Percentiles rank a stretch among this genome's conserved stretches.
Evolutionary conservation across 2,797 vertebrate genomes (phyloP).

Genomic region (Chiroxiphia lanceolata): DNA sequence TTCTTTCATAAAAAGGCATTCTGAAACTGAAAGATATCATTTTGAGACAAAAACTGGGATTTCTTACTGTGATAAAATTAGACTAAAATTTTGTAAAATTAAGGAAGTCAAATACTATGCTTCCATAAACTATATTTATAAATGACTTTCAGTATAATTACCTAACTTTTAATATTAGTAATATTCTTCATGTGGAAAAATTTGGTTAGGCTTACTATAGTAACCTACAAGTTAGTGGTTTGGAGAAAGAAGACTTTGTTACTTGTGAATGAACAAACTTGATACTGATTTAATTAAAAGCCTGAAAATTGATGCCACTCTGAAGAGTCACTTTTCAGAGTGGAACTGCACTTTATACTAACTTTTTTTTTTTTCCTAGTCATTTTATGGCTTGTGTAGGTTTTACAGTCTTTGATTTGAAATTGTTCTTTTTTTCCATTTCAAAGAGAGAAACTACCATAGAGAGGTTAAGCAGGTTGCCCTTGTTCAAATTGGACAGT

Average conservation of each 20-base stretch:
- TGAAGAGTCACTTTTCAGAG: slow-evolving; percentile 19
- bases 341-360: slow-evolving; percentile 21
- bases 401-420: background rate
- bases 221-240: background rate
- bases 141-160: background rate
- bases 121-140: background rate
- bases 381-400: background rate
- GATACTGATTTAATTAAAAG: slow-evolving; percentile 44
- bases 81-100: background rate
- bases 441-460: background rate
- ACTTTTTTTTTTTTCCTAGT: background rate
- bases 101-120: background rate
- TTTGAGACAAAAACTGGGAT: background rate
- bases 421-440: background rate
- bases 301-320: background rate
- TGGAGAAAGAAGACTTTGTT: slow-evolving; percentile 44
- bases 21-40: background rate
- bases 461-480: slow-evolving; percentile 14
- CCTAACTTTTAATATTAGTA: background rate
- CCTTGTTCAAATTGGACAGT: background rate
- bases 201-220: background rate
- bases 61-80: background rate
- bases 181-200: background rate
- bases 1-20: background rate
- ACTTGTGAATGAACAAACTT: slow-evolving; percentile 20